These are phyloP conservation scores for Stylophora pistillata DNA, from an alignment of 64 coral and sea anemone genomes.

Conservation along the genomic window DNA sequence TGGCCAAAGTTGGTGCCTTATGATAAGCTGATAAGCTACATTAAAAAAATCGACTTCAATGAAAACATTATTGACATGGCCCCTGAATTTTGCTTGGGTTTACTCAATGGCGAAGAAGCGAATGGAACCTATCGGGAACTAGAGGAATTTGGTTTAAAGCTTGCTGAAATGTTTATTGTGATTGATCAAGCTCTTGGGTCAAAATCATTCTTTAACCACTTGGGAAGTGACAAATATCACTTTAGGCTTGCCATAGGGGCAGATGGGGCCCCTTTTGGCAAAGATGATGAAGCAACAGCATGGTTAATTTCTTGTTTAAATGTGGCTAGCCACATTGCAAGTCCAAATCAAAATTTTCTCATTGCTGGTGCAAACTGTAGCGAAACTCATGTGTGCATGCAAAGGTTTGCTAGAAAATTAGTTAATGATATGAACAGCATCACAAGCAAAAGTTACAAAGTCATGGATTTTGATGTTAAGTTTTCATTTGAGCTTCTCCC, in stretches of 20 bases:
- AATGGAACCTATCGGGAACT: slow-evolving; percentile 22
- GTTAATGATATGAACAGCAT: slow-evolving; percentile 41
- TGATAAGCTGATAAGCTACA: slow-evolving; percentile 48
- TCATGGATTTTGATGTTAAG: slow-evolving; percentile 44
- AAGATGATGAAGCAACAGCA: slow-evolving; percentile 34
- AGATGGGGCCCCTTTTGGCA: slow-evolving; percentile 18
- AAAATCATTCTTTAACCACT: slow-evolving; percentile 40
- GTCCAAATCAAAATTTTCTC: slow-evolving; percentile 45
- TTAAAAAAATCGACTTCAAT: slow-evolving; percentile 23
- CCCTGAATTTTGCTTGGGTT: slow-evolving; percentile 38
- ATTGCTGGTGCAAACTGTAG: slow-evolving; percentile 26
- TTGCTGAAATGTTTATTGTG: slow-evolving; percentile 37
- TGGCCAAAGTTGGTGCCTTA: slow-evolving; percentile 52
- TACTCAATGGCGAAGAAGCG: slow-evolving; percentile 23
- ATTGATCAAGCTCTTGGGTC: slow-evolving; percentile 40
- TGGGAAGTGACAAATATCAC: slow-evolving; percentile 38
- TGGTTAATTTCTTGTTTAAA: slow-evolving; percentile 53
- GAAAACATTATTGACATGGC: slow-evolving; percentile 44
- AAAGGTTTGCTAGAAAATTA: slow-evolving; percentile 15
- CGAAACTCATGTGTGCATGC: not conserved
- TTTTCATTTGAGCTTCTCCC: too few species aligned
- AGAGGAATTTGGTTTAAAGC: slow-evolving; percentile 24
- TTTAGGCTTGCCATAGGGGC: slow-evolving; percentile 24
- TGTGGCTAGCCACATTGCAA: slow-evolving; percentile 51
- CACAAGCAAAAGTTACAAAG: slow-evolving; percentile 17